Conservation (phyloP, 2,888 invertebrate genomes). For the Salpingus planirostris region DNA sequence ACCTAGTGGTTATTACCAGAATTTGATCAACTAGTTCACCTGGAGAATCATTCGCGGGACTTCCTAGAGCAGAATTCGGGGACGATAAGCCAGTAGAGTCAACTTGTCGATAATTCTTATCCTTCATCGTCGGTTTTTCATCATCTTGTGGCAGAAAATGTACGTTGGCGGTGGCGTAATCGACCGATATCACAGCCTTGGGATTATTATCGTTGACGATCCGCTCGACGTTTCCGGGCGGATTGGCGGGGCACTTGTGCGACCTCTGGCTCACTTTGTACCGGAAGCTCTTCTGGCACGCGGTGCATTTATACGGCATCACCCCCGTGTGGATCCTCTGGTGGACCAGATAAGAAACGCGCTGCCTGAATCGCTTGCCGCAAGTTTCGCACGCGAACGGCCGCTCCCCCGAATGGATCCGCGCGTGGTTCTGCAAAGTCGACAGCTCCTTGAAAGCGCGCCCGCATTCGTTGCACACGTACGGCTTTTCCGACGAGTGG, state of each 20-base stretch:
- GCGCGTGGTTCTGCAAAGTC: slow-evolving; percentile 76
- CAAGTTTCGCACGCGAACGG: slow-evolving; percentile 83
- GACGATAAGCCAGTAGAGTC: too few relatives aligned
- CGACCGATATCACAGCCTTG: slow-evolving; percentile 25
- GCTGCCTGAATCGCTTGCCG: slow-evolving; percentile 78
- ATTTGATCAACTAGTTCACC: too few relatives aligned
- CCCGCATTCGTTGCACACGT: slow-evolving; percentile 65
- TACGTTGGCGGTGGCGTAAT: slow-evolving; percentile 24
- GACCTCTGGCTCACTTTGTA: slow-evolving; percentile 81
- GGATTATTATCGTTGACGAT: slow-evolving; percentile 7
- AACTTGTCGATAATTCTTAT: too few relatives aligned
- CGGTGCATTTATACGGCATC: slow-evolving; percentile 77
- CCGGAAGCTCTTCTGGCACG: slow-evolving; percentile 71
- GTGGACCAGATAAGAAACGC: slow-evolving; percentile 79
- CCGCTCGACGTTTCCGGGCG: slow-evolving; percentile 49
- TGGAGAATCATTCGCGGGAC: too few relatives aligned
- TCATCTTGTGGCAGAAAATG: too few relatives aligned
- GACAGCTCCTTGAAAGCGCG: slow-evolving; percentile 80
- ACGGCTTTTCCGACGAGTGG: slow-evolving; percentile 78
- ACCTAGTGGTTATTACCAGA: too few relatives aligned
- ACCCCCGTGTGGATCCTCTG: slow-evolving; percentile 75
- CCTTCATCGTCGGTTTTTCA: too few relatives aligned
- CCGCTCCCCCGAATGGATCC: slow-evolving; percentile 78
- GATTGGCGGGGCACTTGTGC: slow-evolving; percentile 65
- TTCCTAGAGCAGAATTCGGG: too few relatives aligned